Evolutionary conservation across 2,888 invertebrate genomes (phyloP).

Genomic region (Melanchra persicariae): DNA sequence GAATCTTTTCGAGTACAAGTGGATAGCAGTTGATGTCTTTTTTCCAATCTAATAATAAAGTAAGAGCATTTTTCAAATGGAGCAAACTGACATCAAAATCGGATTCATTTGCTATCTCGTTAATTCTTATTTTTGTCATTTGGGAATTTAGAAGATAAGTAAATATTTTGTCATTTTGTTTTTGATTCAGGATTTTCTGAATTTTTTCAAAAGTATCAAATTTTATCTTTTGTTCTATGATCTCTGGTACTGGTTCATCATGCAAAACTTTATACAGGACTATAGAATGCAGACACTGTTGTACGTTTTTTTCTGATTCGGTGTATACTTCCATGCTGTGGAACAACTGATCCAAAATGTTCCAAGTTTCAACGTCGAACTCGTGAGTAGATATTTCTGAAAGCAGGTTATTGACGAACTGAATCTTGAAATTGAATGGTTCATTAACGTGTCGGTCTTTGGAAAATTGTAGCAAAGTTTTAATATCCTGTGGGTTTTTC

Average conservation of each 20-base stretch:
- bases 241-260: constrained; percentile 72
- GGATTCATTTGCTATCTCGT: constrained; percentile 64
- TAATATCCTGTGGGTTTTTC: constrained; percentile 70
- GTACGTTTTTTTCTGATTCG: constrained; percentile 77
- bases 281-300: constrained; percentile 63
- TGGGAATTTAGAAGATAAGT: constrained; percentile 71
- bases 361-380: constrained; percentile 77
- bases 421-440: constrained; percentile 78
- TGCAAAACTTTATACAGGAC: constrained; percentile 65
- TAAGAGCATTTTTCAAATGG: constrained; percentile 67
- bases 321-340: constrained; percentile 82
- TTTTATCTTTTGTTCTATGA: constrained; percentile 58
- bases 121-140: constrained; percentile 4
- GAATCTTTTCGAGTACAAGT: constrained; percentile 70
- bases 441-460: constrained; percentile 83
- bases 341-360: constrained; percentile 78
- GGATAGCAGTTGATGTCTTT: constrained; percentile 74
- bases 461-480: constrained; percentile 76
- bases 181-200: constrained; percentile 68
- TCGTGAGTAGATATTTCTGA: constrained; percentile 69
- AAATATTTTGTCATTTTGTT: constrained; percentile 76
- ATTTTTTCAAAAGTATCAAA: constrained; percentile 69
- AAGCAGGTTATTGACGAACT: constrained; percentile 77
- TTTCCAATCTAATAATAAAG: constrained; percentile 77
- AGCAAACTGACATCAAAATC: constrained; percentile 65